A percentile compares a stretch with the other conserved stretches of the same genome.
Conservation (phyloP, 2,888 invertebrate genomes). For the Drosophila parthenogenetica region DNA sequence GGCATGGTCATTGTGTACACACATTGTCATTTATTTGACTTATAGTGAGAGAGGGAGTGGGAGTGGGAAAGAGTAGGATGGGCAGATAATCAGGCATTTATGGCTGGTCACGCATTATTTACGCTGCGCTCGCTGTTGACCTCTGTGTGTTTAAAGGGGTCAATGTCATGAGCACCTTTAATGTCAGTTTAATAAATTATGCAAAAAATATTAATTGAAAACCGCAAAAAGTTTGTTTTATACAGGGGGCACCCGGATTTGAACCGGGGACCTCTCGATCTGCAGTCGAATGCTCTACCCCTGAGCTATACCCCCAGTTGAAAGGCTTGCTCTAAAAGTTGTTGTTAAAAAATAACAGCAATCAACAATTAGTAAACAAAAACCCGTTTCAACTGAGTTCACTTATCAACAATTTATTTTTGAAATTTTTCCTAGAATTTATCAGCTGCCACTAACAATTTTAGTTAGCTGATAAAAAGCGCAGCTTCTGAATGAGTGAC, state of each 20-base stretch:
- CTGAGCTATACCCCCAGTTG: conserved; percentile 74
- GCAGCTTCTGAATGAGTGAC: too few relatives aligned
- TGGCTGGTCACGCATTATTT: conserved; percentile 33
- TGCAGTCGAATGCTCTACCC: conserved; percentile 80
- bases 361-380: background rate
- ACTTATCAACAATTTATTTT: conserved; percentile 35
- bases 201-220: conserved; percentile 2
- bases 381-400: conserved; percentile 19
- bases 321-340: background rate
- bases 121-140: conserved; percentile 4
- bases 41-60: conserved; percentile 10
- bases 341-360: conserved; percentile 14
- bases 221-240: conserved; percentile 1
- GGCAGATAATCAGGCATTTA: conserved; percentile 32
- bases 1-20: conserved; percentile 30
- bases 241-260: conserved; percentile 78
- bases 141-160: conserved; percentile 1
- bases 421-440: conserved; percentile 3
- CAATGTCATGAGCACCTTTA: conserved; percentile 19
- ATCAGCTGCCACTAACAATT: background rate
- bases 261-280: conserved; percentile 81
- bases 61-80: background rate
- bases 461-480: too few relatives aligned
- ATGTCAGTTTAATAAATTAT: background rate
- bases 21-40: conserved; percentile 50